Evolutionary conservation across 2,888 invertebrate species (phyloP), one percentile per base, ranked within the genome.

Genomic region (Melanotus villosus): DNA sequence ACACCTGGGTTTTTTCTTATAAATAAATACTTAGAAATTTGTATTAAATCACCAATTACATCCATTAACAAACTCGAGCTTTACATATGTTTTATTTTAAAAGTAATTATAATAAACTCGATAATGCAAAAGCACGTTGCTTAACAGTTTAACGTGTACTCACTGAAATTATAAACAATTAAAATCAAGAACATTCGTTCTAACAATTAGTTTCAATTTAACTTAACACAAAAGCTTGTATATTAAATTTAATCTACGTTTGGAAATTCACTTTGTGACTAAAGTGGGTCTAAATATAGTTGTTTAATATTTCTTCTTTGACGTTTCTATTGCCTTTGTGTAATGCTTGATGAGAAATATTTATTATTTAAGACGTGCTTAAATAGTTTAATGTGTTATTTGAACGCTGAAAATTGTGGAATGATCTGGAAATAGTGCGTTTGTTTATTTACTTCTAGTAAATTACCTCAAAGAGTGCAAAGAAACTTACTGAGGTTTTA

Each of bases 181-280:
- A 56, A 34, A 43, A 64, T 54, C 64, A 47, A 16, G 38, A 62
- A 52, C 62, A 50, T 38, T 50, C 52, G 62, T 52, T 62, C 62
- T 26, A 26, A 62, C 62, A 62, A 62, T 62, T 62, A 36, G 32
- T 52, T 64, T 41, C 52, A 64, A 64, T 64, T 64, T 54, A 64
- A 56, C 21, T 34, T 41, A 43, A 56, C 41, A 43, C 54, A 56
- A 43, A 30, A n/a, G 56, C 43, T 54, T 64, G 30, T 54, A 26
- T 12, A 56, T 64, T 41, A 64, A 63, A 56, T 56, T 41, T 52
- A 52, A 52, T 52, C 34, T 52, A 32, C 32, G 9, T 52, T 52
- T 23, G 26, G 16, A 14, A 52, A 18, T 52, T 32, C 2, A 4
- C 12, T n/a, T 1, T 32, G 50, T 19, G 14, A 4, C 12, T 12